These are phyloP conservation scores for Danio tinwini DNA, from an alignment of 2,797 vertebrate genomes.

Conservation along the genomic window DNA sequence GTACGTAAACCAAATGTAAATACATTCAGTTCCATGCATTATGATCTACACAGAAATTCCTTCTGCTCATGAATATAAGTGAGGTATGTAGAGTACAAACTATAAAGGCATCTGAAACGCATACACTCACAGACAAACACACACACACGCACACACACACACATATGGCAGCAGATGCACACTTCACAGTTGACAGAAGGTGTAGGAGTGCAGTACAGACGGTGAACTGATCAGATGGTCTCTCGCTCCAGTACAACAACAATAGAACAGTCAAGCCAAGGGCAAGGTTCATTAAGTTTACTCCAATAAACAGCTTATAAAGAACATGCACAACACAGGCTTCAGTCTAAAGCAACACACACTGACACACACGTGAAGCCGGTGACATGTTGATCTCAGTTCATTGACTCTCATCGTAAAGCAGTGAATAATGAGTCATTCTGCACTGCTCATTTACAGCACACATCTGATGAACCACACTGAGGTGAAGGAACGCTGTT, in stretches of 20 bases:
- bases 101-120: conserved; percentile 9
- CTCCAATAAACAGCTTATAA: conserved; percentile 33
- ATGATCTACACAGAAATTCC: background rate
- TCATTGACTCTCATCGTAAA: background rate
- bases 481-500: background rate
- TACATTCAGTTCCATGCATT: background rate
- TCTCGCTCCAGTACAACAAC: conserved; percentile 71
- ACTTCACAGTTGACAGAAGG: conserved; percentile 36
- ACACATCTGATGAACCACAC: background rate
- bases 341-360: conserved; percentile 16
- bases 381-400: conserved; percentile 14
- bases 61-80: conserved; percentile 5
- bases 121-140: background rate
- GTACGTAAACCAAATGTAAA: background rate
- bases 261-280: conserved; percentile 67
- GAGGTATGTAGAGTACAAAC: background rate
- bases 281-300: conserved; percentile 63
- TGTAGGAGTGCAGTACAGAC: conserved; percentile 19
- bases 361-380: background rate
- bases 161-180: conserved; percentile 33
- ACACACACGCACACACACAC: conserved; percentile 12
- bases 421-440: conserved; percentile 9
- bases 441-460: background rate
- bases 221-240: conserved; percentile 70
- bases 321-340: background rate